phyloP scores from a whole-genome alignment of 2,888 invertebrate species.

The Acanthopleura granulata region DNA sequence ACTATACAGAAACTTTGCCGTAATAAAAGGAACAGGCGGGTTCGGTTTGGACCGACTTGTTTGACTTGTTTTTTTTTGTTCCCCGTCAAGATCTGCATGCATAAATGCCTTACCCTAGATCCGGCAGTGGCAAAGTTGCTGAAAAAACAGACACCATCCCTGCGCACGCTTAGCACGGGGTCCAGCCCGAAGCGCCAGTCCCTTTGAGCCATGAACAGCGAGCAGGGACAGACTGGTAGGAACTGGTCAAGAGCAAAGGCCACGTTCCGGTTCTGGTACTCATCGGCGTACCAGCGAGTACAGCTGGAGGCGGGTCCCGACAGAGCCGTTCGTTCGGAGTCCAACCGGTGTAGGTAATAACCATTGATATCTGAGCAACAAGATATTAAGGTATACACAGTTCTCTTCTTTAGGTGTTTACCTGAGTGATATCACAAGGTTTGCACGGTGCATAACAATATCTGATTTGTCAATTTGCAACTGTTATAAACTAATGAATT shows the following conservation, averaged over 20 bases:
- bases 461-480: no score
- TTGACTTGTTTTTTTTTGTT: no score
- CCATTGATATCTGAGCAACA: neutral
- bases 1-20: no score
- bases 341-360: neutral
- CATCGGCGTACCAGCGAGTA: neutral
- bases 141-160: neutral
- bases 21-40: no score
- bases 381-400: no score
- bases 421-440: no score
- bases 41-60: no score
- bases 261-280: neutral
- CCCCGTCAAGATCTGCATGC: no score
- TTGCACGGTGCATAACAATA: no score
- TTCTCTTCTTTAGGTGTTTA: no score
- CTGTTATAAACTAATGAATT: no score
- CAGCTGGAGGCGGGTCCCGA: neutral
- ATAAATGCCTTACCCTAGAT: neutral
- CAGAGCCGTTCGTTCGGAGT: neutral
- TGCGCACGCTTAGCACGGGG: neutral
- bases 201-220: neutral
- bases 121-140: neutral
- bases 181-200: neutral
- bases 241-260: neutral
- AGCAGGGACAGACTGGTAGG: neutral